Conservation (phyloP, 1,140 invertebrate genomes). For the Megalonaias nervosa region DNA sequence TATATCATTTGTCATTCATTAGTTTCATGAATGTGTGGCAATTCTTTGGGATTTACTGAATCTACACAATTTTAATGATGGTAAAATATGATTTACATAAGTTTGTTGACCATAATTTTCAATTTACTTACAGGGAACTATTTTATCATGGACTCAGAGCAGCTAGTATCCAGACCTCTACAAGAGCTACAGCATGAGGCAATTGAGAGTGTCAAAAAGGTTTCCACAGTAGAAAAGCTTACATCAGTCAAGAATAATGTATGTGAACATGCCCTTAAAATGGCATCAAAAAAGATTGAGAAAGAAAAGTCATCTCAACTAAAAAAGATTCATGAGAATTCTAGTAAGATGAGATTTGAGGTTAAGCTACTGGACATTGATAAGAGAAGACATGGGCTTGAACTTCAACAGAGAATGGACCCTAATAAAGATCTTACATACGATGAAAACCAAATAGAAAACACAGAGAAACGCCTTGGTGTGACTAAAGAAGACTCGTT, state of each 20-base stretch:
- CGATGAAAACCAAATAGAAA: slow-evolving; percentile 58
- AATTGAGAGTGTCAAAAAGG: slow-evolving; percentile 45
- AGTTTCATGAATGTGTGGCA: too few species aligned
- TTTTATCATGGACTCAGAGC: slow-evolving; percentile 67
- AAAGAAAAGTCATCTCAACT: slow-evolving; percentile 47
- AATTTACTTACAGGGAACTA: slow-evolving; percentile 58
- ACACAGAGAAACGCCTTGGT: slow-evolving; percentile 54
- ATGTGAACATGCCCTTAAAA: slow-evolving; percentile 59
- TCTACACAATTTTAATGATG: too few species aligned
- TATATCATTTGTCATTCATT: too few species aligned
- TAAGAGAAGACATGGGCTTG: slow-evolving; percentile 57
- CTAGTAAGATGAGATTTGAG: slow-evolving; percentile 59
- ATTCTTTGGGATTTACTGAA: too few species aligned
- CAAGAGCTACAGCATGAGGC: slow-evolving; percentile 56
- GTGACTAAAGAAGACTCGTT: slow-evolving; percentile 45
- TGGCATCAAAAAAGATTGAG: slow-evolving; percentile 45
- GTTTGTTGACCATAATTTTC: neutral
- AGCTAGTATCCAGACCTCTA: slow-evolving; percentile 58
- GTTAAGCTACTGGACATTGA: slow-evolving; percentile 63
- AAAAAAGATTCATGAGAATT: slow-evolving; percentile 52
- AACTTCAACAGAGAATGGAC: slow-evolving; percentile 52
- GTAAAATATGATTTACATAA: too few species aligned
- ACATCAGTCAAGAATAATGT: slow-evolving; percentile 64
- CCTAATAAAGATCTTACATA: slow-evolving; percentile 59
- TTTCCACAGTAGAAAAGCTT: slow-evolving; percentile 54